These are phyloP conservation scores for Platypus cylindrus DNA, from an alignment of 2,888 invertebrate genomes.

Conservation along the genomic window DNA sequence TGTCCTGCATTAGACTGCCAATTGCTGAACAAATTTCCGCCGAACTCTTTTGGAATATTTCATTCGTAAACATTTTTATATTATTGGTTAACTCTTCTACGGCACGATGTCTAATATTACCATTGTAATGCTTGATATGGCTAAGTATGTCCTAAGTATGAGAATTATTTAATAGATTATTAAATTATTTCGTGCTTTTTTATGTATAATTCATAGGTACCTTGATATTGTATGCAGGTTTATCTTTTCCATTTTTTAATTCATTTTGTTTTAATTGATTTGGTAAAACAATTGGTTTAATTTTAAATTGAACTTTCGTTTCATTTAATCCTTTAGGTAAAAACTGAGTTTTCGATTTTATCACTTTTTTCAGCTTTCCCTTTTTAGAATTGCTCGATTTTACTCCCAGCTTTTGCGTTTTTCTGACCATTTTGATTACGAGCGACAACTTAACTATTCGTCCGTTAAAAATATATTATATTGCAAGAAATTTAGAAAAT, in stretches of 20 bases:
- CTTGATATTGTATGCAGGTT: slow-evolving; percentile 54
- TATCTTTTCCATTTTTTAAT: slow-evolving; percentile 45
- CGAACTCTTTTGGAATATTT: slow-evolving; percentile 36
- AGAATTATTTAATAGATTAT: background rate
- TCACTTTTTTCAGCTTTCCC: no score
- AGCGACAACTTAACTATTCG: no score
- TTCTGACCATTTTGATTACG: no score
- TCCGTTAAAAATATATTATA: no score
- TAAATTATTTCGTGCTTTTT: background rate
- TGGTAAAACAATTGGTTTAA: slow-evolving; percentile 71
- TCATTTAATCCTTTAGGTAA: slow-evolving; percentile 81
- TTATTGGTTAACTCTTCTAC: slow-evolving; percentile 48
- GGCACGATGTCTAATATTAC: slow-evolving; percentile 51
- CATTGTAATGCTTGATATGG: slow-evolving; percentile 66
- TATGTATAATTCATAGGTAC: slow-evolving; percentile 28
- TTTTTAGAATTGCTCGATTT: no score
- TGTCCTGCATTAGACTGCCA: slow-evolving; percentile 57
- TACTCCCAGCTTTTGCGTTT: no score
- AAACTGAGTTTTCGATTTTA: slow-evolving; percentile 49
- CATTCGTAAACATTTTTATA: slow-evolving; percentile 35
- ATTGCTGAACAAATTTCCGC: slow-evolving; percentile 56
- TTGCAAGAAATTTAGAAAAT: no score
- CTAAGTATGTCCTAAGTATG: slow-evolving; percentile 46
- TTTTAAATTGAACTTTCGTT: slow-evolving; percentile 79
- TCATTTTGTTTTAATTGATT: slow-evolving; percentile 54